A percentile compares a stretch with the other conserved stretches of the same genome.
These are phyloP conservation scores for Pedionomus torquatus DNA, from an alignment of 2,113 vertebrate species.

Conservation along the genomic window DNA sequence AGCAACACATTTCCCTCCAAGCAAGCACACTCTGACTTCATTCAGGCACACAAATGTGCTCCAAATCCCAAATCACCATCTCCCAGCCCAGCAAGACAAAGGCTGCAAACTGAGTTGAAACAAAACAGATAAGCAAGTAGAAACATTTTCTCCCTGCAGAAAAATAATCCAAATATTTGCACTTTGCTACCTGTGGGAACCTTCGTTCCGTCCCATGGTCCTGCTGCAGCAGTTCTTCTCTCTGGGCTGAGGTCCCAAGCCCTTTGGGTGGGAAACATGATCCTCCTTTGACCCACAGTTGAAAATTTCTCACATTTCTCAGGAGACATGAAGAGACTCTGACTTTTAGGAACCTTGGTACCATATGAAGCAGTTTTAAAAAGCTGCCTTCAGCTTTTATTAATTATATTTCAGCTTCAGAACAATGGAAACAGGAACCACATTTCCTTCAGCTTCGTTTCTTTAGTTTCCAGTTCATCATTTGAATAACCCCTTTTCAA, in stretches of 20 bases:
- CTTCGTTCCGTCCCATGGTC: background rate
- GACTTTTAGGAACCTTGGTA: background rate
- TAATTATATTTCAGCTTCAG: background rate
- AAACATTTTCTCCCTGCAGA: background rate
- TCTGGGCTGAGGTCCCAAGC: background rate
- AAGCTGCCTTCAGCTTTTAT: background rate
- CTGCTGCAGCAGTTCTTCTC: background rate
- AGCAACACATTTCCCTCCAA: constrained; percentile 30
- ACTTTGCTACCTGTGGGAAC: background rate
- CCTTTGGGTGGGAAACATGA: background rate
- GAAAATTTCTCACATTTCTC: background rate
- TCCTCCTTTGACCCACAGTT: background rate
- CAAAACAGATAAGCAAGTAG: constrained; percentile 29
- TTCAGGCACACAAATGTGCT: constrained; percentile 26
- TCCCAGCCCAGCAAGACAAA: constrained; percentile 44
- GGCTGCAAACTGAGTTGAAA: constrained; percentile 43
- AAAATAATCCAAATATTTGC: background rate
- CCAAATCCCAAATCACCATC: constrained; percentile 16
- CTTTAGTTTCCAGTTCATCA: background rate
- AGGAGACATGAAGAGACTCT: rapidly evolving
- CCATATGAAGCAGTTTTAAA: background rate
- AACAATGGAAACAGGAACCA: background rate
- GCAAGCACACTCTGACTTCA: constrained; percentile 8
- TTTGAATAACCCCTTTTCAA: background rate
- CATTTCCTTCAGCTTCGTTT: background rate